Percentiles rank a stretch among this genome's conserved stretches.
phyloP scores from a whole-genome alignment of 2,797 vertebrate genomes.

The Podarcis siculus region DNA sequence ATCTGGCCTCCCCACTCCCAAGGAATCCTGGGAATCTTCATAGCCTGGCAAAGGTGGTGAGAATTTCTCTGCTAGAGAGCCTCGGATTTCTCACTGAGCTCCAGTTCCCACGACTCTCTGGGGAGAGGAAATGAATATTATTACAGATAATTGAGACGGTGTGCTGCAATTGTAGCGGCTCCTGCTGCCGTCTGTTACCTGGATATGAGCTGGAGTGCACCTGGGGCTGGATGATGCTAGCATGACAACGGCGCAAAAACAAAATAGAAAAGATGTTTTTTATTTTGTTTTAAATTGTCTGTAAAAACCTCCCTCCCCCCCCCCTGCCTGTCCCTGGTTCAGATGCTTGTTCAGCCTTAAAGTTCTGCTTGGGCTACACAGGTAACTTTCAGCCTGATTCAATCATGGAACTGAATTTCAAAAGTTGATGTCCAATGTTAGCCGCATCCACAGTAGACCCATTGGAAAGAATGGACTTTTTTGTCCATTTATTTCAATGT shows the following conservation, averaged over 20 bases:
- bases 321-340: background rate
- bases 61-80: background rate
- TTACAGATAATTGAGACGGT: background rate
- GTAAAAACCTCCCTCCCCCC: background rate
- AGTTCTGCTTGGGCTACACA: too few relatives aligned
- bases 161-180: background rate
- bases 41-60: background rate
- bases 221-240: background rate
- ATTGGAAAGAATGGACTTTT: too few relatives aligned
- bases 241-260: background rate
- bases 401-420: background rate
- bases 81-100: background rate
- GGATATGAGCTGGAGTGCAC: background rate
- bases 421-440: too few relatives aligned
- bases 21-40: background rate
- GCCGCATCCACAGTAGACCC: too few relatives aligned
- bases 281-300: background rate
- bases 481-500: too few relatives aligned
- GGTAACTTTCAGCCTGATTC: background rate
- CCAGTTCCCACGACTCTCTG: slow-evolving; percentile 2
- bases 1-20: background rate
- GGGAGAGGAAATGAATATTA: background rate
- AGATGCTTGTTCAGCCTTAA: background rate
- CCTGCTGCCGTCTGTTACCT: background rate
- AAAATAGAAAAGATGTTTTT: background rate